Percentiles rank a stretch among this genome's conserved stretches.
phyloP scores from a whole-genome alignment of 2,113 vertebrate species.

The Brienomyrus longianalis region DNA sequence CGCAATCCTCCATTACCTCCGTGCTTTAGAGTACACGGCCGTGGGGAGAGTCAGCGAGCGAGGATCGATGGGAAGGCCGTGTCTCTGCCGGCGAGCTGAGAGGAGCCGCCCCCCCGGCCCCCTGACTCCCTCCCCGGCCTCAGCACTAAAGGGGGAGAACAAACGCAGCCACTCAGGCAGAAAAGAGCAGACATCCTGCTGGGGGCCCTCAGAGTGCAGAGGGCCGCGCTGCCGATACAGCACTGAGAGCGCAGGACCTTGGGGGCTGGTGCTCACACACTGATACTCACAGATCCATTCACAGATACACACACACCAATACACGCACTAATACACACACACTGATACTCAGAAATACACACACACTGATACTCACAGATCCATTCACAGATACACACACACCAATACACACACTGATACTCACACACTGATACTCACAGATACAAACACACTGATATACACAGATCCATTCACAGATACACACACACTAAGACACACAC shows the following conservation, averaged over 20 bases:
- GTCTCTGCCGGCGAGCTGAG: conserved; percentile 42
- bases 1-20: conserved; percentile 32
- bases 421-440: too few species aligned
- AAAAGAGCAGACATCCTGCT: conserved; percentile 36
- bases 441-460: conserved; percentile 7
- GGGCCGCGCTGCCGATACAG: not conserved
- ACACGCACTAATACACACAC: not conserved
- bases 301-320: conserved; percentile 3
- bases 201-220: conserved; percentile 1
- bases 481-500: not conserved
- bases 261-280: not conserved
- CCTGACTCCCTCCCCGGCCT: not conserved
- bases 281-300: not conserved
- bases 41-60: conserved; percentile 44
- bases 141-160: conserved; percentile 34
- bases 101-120: not conserved
- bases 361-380: not conserved
- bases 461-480: not conserved
- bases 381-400: too few species aligned
- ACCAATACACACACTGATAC: not conserved
- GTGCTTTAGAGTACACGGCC: conserved; percentile 47
- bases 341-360: not conserved
- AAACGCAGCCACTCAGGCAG: conserved; percentile 38
- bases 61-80: conserved; percentile 48
- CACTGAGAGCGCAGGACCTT: not conserved